Evolutionary conservation across 2,113 vertebrate species (phyloP).

Genomic region (Chloebia gouldiae): DNA sequence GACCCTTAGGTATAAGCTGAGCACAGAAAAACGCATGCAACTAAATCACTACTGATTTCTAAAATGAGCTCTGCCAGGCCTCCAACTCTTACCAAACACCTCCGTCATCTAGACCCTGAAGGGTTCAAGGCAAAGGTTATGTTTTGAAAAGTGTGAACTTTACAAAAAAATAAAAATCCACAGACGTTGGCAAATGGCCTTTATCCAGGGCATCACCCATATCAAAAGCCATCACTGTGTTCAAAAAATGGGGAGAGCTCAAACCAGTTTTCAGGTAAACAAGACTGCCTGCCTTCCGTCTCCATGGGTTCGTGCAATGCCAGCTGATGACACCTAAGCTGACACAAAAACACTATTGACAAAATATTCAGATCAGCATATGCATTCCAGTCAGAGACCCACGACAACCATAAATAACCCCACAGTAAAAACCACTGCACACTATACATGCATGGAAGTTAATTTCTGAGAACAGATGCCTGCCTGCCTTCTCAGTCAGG

Average conservation of each 20-base stretch:
- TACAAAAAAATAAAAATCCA: not conserved
- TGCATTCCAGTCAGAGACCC: not conserved
- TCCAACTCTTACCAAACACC: not conserved
- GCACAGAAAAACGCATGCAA: not conserved
- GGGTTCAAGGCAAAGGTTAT: slow-evolving; percentile 4
- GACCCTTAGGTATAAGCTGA: not conserved
- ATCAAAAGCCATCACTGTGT: not conserved
- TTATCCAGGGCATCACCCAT: not conserved
- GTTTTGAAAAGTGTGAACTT: not conserved
- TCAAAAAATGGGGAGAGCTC: not conserved
- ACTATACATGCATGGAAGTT: fast-evolving
- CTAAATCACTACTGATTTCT: not conserved
- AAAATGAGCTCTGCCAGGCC: not conserved
- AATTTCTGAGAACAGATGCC: not conserved
- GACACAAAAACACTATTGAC: not conserved
- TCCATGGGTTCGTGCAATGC: fast-evolving
- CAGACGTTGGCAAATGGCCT: not conserved
- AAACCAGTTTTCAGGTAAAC: not conserved
- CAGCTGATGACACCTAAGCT: not conserved
- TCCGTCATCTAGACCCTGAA: not conserved
- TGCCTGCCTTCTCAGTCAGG: not conserved
- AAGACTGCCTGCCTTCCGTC: not conserved
- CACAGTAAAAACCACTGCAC: not conserved
- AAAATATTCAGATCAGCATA: not conserved
- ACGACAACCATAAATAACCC: not conserved